Evolutionary conservation across 2,797 vertebrate genomes (phyloP).

Genomic region (Otolemur crassicaudatus): DNA sequence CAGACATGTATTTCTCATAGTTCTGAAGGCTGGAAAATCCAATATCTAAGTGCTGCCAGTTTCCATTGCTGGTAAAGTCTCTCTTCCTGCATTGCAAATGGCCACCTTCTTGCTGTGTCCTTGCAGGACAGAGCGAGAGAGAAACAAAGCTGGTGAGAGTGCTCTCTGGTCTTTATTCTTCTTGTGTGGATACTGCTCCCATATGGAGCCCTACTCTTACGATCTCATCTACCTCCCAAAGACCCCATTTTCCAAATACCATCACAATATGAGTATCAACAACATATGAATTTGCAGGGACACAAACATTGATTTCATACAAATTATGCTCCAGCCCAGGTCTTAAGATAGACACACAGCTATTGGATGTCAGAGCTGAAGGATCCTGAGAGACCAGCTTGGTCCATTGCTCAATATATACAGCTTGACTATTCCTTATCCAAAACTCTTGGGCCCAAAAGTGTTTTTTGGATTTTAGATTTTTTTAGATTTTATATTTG

Average conservation of each 20-base stretch:
- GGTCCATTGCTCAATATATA: neutral
- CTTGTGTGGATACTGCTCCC: neutral
- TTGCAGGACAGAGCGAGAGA: neutral
- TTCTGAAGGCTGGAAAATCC: neutral
- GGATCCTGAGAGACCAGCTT: neutral
- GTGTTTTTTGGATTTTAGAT: neutral
- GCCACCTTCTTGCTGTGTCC: neutral
- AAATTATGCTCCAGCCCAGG: neutral
- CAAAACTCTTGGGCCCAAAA: neutral
- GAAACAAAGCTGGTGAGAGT: neutral
- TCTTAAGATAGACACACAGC: neutral
- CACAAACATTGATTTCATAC: neutral
- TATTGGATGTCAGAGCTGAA: neutral
- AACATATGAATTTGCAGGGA: neutral
- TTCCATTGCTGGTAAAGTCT: neutral
- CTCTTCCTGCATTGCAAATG: neutral
- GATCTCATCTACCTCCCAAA: neutral
- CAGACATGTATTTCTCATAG: neutral
- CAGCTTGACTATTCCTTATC: neutral
- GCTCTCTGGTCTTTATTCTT: neutral
- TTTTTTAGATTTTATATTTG: neutral
- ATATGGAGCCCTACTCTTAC: accelerated
- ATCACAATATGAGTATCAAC: neutral
- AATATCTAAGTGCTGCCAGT: neutral
- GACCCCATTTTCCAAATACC: neutral